Conservation (phyloP, 2,113 vertebrate species). For the Gopherus flavomarginatus region DNA sequence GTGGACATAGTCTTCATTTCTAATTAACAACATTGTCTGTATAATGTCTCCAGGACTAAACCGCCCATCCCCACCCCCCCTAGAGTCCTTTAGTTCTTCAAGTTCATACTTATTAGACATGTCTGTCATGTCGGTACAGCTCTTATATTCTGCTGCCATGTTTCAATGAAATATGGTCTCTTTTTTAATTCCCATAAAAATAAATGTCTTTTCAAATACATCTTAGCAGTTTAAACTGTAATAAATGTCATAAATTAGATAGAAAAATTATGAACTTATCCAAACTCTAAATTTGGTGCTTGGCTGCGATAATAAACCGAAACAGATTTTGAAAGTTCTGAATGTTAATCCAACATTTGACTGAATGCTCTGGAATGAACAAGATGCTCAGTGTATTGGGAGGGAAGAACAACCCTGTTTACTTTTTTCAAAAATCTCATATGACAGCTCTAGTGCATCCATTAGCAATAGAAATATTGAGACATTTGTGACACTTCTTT, state of each 20-base stretch:
- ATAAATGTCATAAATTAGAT: not conserved
- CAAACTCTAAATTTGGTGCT: not conserved
- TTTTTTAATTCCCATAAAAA: constrained; percentile 19
- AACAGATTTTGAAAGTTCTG: not conserved
- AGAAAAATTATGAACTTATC: not conserved
- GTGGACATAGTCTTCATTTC: not conserved
- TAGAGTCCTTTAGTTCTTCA: not conserved
- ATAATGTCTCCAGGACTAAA: not conserved
- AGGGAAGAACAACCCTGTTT: not conserved
- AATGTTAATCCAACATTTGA: not conserved
- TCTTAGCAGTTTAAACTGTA: constrained; percentile 17
- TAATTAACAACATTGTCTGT: not conserved
- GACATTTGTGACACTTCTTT: not conserved
- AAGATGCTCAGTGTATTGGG: not conserved
- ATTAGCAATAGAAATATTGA: not conserved
- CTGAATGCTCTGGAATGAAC: not conserved
- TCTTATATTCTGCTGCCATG: not conserved
- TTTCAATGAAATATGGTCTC: constrained; percentile 4
- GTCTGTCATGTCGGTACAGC: constrained; percentile 3
- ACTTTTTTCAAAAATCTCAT: not conserved
- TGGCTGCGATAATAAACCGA: not conserved
- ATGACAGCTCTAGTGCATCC: not conserved
- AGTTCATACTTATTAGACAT: accelerated
- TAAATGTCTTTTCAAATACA: constrained; percentile 10
- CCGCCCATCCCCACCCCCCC: not conserved